These are phyloP conservation scores for Teleiodes luculella DNA, from an alignment of 2,888 invertebrate genomes.

Conservation along the genomic window DNA sequence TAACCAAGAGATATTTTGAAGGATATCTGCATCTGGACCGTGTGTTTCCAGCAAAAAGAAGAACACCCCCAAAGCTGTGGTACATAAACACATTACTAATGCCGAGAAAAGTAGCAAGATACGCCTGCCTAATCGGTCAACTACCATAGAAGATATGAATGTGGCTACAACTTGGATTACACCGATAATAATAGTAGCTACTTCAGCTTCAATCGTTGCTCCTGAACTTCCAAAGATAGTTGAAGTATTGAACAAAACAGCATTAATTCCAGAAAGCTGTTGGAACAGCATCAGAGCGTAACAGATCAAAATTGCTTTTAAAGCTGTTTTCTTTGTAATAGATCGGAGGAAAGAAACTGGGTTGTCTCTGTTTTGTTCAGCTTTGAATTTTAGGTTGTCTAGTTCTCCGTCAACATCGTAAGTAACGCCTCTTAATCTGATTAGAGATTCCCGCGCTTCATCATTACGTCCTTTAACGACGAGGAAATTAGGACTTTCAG, in stretches of 20 bases:
- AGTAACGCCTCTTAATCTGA: constrained; percentile 84
- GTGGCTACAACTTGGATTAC: constrained; percentile 88
- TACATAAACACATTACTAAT: constrained; percentile 83
- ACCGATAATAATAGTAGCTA: constrained; percentile 89
- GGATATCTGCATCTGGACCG: constrained; percentile 44
- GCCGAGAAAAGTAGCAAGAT: constrained; percentile 86
- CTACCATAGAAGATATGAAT: constrained; percentile 84
- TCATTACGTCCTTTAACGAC: constrained; percentile 81
- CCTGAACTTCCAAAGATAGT: constrained; percentile 85
- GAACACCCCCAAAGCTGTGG: constrained; percentile 84
- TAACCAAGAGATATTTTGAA: constrained; percentile 82
- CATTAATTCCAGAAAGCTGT: constrained; percentile 90
- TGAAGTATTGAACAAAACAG: constrained; percentile 88
- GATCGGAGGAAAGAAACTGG: constrained; percentile 76
- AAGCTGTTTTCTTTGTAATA: constrained; percentile 80
- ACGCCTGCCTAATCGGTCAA: constrained; percentile 89
- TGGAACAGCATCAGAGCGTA: constrained; percentile 93
- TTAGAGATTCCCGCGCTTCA: constrained; percentile 83
- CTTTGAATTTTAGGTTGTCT: constrained; percentile 75
- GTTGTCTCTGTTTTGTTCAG: constrained; percentile 72
- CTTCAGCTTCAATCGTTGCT: constrained; percentile 74
- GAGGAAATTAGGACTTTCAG: constrained; percentile 89
- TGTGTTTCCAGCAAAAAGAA: constrained; percentile 75
- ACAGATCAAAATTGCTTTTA: constrained; percentile 84
- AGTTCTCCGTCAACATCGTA: constrained; percentile 84